Conservation (phyloP, 1,140 invertebrate genomes). For the Caerostris extrusa region DNA sequence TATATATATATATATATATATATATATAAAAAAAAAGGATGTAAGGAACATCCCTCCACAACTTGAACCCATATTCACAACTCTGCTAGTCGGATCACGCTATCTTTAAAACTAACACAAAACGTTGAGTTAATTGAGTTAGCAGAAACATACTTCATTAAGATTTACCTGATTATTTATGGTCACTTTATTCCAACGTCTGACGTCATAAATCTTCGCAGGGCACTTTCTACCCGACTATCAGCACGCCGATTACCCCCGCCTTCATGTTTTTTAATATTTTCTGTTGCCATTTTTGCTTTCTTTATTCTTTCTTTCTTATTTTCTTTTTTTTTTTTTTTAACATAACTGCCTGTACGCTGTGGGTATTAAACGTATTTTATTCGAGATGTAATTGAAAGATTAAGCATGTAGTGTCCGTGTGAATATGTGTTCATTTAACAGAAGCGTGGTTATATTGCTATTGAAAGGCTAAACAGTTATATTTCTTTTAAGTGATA, state of each 20-base stretch:
- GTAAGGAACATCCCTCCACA: not conserved
- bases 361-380: conserved; percentile 25
- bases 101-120: conserved; percentile 71
- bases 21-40: not conserved
- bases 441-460: not conserved
- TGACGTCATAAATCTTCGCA: conserved; percentile 52
- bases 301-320: not conserved
- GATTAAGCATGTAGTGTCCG: not conserved
- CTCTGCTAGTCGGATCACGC: conserved; percentile 21
- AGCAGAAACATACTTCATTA: conserved; percentile 71
- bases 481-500: too few relatives aligned
- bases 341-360: not conserved
- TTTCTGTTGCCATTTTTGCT: not conserved
- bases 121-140: conserved; percentile 72
- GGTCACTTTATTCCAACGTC: conserved; percentile 58
- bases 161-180: conserved; percentile 68
- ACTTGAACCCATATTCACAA: conserved; percentile 60
- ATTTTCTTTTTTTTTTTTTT: not conserved
- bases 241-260: conserved; percentile 64
- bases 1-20: too few relatives aligned
- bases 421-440: conserved; percentile 6
- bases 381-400: conserved; percentile 41
- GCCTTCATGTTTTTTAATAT: conserved; percentile 3
- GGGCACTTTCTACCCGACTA: conserved; percentile 53
- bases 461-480: too few relatives aligned